Conservation (phyloP, 2,113 vertebrate genomes). For the Bombycilla garrulus region DNA sequence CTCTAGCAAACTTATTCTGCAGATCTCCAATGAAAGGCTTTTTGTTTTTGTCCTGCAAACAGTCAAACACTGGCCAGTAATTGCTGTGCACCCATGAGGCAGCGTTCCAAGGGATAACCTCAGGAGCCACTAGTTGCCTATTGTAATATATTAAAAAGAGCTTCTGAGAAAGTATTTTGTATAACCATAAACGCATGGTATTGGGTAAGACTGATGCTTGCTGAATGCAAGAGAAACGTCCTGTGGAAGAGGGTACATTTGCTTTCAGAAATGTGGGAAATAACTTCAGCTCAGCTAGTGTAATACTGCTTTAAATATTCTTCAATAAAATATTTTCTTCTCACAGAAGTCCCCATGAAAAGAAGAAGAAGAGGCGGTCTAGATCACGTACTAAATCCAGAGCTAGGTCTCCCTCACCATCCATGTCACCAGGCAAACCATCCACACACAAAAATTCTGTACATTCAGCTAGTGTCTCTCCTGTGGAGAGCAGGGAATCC, state of each 20-base stretch:
- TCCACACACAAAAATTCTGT: conserved; percentile 71
- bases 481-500: conserved; percentile 87
- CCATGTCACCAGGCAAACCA: conserved; percentile 78
- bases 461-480: conserved; percentile 84
- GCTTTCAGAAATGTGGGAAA: neutral
- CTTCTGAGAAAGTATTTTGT: neutral
- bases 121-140: neutral
- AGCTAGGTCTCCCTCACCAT: conserved; percentile 79
- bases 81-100: neutral
- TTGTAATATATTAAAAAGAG: neutral
- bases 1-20: neutral
- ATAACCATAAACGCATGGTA: rapidly evolving
- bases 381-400: conserved; percentile 77
- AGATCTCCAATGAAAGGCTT: neutral
- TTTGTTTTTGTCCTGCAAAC: neutral
- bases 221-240: neutral
- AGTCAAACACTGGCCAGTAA: neutral
- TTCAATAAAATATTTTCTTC: neutral
- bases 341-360: conserved; percentile 82
- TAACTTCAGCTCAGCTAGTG: neutral
- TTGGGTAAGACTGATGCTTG: neutral
- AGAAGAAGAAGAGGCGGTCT: conserved; percentile 81
- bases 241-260: neutral
- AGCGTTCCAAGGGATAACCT: neutral
- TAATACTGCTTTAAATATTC: neutral